phyloP scores from a whole-genome alignment of 1,140 invertebrate genomes.

The Anagrus nilaparvatae region DNA sequence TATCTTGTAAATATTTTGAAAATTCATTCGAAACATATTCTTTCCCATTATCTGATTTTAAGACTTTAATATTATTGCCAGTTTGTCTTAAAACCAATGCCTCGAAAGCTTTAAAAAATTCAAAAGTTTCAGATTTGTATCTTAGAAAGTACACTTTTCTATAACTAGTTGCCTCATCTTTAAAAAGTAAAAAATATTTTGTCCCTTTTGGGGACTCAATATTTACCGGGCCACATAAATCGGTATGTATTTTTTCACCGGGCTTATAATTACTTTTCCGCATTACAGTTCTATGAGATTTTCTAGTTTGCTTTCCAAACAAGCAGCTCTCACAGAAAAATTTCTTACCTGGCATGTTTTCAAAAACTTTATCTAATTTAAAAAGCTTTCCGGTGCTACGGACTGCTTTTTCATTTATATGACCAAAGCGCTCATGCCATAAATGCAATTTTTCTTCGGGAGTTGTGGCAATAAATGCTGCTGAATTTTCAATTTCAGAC shows the following conservation, averaged over 20 bases:
- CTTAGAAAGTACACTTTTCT: conserved; percentile 33
- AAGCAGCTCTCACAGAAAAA: too few species aligned
- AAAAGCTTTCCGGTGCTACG: too few species aligned
- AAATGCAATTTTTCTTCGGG: too few species aligned
- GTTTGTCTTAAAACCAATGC: neutral
- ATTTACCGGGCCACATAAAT: conserved; percentile 32
- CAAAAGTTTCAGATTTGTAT: conserved; percentile 21
- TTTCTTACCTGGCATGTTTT: too few species aligned
- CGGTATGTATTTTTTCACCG: conserved; percentile 26
- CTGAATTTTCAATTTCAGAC: too few species aligned
- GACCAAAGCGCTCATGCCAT: too few species aligned
- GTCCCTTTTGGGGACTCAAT: conserved; percentile 23
- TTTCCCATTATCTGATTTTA: neutral
- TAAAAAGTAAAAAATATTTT: conserved; percentile 32
- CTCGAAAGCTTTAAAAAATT: neutral
- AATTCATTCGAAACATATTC: conserved; percentile 4
- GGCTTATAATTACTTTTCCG: too few species aligned
- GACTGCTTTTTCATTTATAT: too few species aligned
- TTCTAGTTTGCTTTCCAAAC: too few species aligned
- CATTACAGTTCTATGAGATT: too few species aligned
- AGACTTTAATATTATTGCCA: conserved; percentile 6
- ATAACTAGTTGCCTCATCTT: conserved; percentile 29
- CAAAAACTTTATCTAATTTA: too few species aligned
- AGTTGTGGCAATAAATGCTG: too few species aligned
- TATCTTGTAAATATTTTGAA: neutral